Conservation (phyloP, 1,140 invertebrate species). For the Rhyacophila brunnea region DNA sequence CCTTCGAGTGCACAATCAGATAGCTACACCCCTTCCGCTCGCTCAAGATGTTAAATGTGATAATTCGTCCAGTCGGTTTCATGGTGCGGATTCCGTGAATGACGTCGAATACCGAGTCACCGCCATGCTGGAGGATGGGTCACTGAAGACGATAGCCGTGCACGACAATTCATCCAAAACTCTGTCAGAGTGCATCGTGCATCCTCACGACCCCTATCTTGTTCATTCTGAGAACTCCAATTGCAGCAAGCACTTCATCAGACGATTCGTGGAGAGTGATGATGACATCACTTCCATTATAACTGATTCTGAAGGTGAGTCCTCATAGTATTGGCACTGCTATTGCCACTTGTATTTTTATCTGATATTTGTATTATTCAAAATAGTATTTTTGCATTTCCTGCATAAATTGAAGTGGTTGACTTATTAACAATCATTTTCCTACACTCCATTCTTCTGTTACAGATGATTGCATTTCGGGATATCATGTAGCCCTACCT, state of each 20-base stretch:
- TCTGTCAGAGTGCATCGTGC: constrained; percentile 48
- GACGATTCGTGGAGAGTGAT: constrained; percentile 53
- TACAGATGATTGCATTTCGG: constrained; percentile 52
- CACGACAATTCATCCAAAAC: constrained; percentile 54
- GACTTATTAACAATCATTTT: too few relatives aligned
- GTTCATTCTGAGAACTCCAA: constrained; percentile 54
- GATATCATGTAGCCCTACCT: constrained; percentile 51
- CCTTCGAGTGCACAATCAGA: constrained; percentile 49
- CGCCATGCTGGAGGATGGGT: constrained; percentile 54
- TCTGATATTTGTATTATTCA: not conserved
- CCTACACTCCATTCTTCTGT: not conserved
- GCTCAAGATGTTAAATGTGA: constrained; percentile 41
- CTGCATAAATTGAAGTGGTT: not conserved
- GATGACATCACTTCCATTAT: constrained; percentile 54
- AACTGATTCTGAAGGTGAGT: constrained; percentile 52
- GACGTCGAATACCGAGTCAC: constrained; percentile 52
- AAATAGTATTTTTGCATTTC: not conserved
- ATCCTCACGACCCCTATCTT: constrained; percentile 50
- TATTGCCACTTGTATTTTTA: not conserved
- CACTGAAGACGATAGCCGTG: constrained; percentile 49
- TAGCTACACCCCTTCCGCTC: constrained; percentile 43
- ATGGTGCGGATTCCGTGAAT: constrained; percentile 43
- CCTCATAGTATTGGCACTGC: too few relatives aligned
- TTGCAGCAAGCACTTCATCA: constrained; percentile 53
- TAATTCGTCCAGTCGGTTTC: constrained; percentile 34